phyloP scores from a whole-genome alignment of 1,140 invertebrate species.

The Pinna nobilis region DNA sequence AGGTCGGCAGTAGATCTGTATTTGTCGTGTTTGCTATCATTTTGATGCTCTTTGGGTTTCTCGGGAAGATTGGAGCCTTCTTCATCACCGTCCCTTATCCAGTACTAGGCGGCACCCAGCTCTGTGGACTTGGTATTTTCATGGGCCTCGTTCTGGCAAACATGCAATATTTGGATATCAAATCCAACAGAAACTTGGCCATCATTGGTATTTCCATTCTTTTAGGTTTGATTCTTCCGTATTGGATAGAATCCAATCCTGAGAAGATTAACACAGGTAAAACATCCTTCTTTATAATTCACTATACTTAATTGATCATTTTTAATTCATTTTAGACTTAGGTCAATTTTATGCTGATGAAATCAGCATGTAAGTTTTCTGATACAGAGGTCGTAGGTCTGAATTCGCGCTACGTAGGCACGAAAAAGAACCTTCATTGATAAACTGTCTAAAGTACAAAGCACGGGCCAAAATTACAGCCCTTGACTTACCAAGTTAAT shows the following conservation, averaged over 20 bases:
- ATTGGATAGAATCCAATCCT: slow-evolving; percentile 80
- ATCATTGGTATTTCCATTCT: slow-evolving; percentile 91
- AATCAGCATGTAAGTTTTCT: too few relatives aligned
- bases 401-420: too few relatives aligned
- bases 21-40: slow-evolving; percentile 86
- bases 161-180: slow-evolving; percentile 87
- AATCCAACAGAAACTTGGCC: slow-evolving; percentile 87
- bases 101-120: slow-evolving; percentile 91
- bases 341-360: too few relatives aligned
- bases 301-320: too few relatives aligned
- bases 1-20: slow-evolving; percentile 79
- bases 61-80: slow-evolving; percentile 82
- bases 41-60: slow-evolving; percentile 87
- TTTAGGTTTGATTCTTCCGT: slow-evolving; percentile 85
- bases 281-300: too few relatives aligned
- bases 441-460: too few relatives aligned
- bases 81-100: slow-evolving; percentile 93
- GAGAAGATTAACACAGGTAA: slow-evolving; percentile 81
- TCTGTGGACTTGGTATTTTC: slow-evolving; percentile 86
- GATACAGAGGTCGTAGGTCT: too few relatives aligned
- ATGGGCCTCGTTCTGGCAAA: slow-evolving; percentile 80
- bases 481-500: too few relatives aligned
- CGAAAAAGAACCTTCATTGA: too few relatives aligned
- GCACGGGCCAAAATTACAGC: too few relatives aligned
- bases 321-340: too few relatives aligned